Percentiles rank a stretch among this genome's conserved stretches.
These are phyloP conservation scores for Xiphophorus birchmanni DNA, from an alignment of 2,797 vertebrate genomes.

Conservation along the genomic window DNA sequence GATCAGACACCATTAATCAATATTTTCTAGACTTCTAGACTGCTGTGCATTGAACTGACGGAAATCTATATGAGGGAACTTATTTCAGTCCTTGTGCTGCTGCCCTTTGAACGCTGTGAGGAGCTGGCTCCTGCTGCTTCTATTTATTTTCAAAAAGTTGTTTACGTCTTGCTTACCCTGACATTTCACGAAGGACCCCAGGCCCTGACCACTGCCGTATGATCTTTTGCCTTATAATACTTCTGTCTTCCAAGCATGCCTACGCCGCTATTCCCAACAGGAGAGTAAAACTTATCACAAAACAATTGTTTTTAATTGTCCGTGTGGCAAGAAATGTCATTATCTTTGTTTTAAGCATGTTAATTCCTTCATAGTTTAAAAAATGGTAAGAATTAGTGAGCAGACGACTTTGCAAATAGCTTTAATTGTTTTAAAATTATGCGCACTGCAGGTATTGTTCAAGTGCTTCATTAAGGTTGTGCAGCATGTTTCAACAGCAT, in stretches of 20 bases:
- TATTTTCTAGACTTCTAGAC: constrained; percentile 3
- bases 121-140: constrained; percentile 19
- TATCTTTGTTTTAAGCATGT: background rate
- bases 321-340: background rate
- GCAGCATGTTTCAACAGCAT: constrained; percentile 13
- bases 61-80: constrained; percentile 10
- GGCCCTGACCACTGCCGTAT: constrained; percentile 11
- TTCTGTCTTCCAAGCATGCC: constrained; percentile 9
- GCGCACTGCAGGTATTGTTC: background rate
- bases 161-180: constrained; percentile 24
- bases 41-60: constrained; percentile 21
- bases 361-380: background rate
- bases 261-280: background rate
- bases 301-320: constrained; percentile 11
- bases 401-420: background rate
- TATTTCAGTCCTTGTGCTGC: constrained; percentile 11
- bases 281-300: constrained; percentile 16
- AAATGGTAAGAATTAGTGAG: background rate
- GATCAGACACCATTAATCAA: constrained; percentile 6
- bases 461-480: constrained; percentile 3
- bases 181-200: constrained; percentile 13
- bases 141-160: constrained; percentile 21
- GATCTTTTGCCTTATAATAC: constrained; percentile 4
- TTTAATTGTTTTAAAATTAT: constrained; percentile 10
- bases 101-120: constrained; percentile 25